Conservation (phyloP, 2,797 vertebrate species). For the Crax fasciolata region DNA sequence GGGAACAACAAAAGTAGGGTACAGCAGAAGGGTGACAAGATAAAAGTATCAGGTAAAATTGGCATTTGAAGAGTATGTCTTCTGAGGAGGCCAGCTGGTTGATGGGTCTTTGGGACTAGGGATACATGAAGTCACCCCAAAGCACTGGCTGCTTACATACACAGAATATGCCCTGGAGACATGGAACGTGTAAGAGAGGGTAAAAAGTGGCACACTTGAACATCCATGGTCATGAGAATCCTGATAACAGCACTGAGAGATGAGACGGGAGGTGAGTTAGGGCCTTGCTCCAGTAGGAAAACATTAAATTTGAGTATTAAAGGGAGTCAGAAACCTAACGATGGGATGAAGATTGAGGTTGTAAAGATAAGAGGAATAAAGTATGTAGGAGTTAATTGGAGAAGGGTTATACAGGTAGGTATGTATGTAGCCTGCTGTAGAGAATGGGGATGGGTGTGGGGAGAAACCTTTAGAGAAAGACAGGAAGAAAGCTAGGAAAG, state of each 20-base stretch:
- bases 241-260: neutral
- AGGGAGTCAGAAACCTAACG: neutral
- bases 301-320: neutral
- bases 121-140: neutral
- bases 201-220: neutral
- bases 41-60: neutral
- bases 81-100: neutral
- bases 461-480: neutral
- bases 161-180: neutral
- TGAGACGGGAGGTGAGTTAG: fast-evolving
- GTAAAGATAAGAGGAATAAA: neutral
- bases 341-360: neutral
- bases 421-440: neutral
- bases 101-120: neutral
- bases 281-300: neutral
- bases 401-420: neutral
- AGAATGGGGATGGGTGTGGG: neutral
- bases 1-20: neutral
- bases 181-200: neutral
- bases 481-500: neutral
- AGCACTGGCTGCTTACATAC: neutral
- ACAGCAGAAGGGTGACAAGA: neutral
- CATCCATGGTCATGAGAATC: neutral
- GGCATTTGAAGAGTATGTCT: neutral
- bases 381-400: fast-evolving